A percentile compares a stretch with the other conserved stretches of the same genome.
These are phyloP conservation scores for Genyomyrus donnyi DNA, from an alignment of 2,113 vertebrate genomes.

Conservation along the genomic window DNA sequence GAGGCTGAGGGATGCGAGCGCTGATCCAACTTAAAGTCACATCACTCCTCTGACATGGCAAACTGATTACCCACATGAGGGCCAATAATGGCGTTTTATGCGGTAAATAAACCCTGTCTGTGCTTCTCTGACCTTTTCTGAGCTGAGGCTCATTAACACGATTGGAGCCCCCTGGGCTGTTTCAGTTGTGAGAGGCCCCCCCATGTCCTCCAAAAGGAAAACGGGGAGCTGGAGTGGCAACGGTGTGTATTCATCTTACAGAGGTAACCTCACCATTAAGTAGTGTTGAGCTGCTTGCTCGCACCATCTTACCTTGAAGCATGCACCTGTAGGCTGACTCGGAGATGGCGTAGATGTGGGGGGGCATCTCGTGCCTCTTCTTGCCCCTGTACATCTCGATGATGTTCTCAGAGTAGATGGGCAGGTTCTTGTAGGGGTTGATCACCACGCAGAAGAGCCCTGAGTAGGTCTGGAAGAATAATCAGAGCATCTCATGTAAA, in stretches of 20 bases:
- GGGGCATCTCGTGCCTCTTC: conserved; percentile 63
- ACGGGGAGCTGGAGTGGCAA: background rate
- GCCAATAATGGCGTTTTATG: background rate
- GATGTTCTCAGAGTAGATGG: conserved; percentile 66
- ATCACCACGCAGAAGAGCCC: conserved; percentile 64
- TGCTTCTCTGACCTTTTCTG: background rate
- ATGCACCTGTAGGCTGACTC: conserved; percentile 63
- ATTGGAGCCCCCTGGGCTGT: background rate
- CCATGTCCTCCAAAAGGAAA: background rate
- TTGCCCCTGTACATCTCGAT: conserved; percentile 65
- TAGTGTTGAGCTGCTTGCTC: background rate
- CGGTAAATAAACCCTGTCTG: background rate
- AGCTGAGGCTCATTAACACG: background rate
- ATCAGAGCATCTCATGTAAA: background rate
- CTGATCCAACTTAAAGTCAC: background rate
- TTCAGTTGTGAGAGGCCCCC: background rate
- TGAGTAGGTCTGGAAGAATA: conserved; percentile 53
- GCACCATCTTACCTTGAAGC: conserved; percentile 53
- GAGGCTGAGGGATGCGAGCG: background rate
- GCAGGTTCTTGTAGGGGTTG: conserved; percentile 67
- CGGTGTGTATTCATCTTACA: background rate
- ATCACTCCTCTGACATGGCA: background rate
- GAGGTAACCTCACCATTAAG: background rate
- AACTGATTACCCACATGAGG: background rate
- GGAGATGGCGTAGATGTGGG: conserved; percentile 65